Evolutionary conservation across 1,140 invertebrate genomes (phyloP).

Genomic region (Leptinotarsa undecemlineata): DNA sequence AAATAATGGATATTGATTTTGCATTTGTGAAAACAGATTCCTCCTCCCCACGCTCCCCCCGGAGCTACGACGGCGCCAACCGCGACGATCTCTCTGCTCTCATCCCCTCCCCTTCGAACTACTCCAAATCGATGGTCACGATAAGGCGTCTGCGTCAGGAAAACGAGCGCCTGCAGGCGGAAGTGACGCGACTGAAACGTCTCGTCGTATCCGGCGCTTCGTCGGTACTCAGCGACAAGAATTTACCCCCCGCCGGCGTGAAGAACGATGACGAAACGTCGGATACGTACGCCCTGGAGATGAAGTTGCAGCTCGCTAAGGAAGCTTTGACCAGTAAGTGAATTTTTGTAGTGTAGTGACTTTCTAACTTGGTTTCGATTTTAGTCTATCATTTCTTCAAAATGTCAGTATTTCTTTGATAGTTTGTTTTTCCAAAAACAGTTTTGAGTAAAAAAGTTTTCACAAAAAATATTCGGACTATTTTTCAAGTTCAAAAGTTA

Average conservation of each 20-base stretch:
- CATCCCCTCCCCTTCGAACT: slow-evolving; percentile 46
- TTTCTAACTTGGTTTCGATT: too few relatives aligned
- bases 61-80: slow-evolving; percentile 45
- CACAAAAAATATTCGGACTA: too few relatives aligned
- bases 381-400: too few relatives aligned
- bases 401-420: too few relatives aligned
- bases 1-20: too few relatives aligned
- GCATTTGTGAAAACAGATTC: slow-evolving; percentile 43
- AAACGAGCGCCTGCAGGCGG: slow-evolving; percentile 69
- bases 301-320: slow-evolving; percentile 64
- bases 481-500: too few relatives aligned
- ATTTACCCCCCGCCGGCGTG: slow-evolving; percentile 36
- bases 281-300: slow-evolving; percentile 58
- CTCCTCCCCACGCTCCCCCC: slow-evolving; percentile 46
- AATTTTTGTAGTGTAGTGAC: too few relatives aligned
- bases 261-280: slow-evolving; percentile 33
- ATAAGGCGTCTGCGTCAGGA: slow-evolving; percentile 64
- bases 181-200: slow-evolving; percentile 65
- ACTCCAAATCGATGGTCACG: slow-evolving; percentile 51
- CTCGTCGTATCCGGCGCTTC: slow-evolving; percentile 56
- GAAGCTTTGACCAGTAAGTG: slow-evolving; percentile 57
- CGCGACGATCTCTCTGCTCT: slow-evolving; percentile 45
- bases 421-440: too few relatives aligned
- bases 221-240: slow-evolving; percentile 45
- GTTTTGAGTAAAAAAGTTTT: too few relatives aligned